phyloP scores from a whole-genome alignment of 2,797 vertebrate species.

The Alca torda region DNA sequence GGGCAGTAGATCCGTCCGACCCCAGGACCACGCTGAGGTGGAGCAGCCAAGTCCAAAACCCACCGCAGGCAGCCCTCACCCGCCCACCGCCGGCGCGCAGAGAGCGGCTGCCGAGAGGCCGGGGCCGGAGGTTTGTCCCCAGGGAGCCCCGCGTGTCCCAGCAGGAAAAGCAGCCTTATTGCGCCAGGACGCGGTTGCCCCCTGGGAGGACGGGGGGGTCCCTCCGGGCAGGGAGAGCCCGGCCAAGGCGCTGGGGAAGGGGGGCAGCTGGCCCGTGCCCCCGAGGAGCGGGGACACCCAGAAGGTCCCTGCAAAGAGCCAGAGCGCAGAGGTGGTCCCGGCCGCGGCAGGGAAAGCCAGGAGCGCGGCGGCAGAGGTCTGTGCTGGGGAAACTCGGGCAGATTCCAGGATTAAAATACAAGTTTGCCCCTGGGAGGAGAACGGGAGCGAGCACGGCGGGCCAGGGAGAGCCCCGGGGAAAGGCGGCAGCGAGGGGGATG shows the following conservation, averaged over 20 bases:
- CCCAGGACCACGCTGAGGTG: rapidly evolving
- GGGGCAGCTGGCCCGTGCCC: slow-evolving; percentile 51
- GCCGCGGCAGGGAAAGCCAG: not conserved
- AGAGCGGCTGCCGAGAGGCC: not conserved
- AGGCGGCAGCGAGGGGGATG: rapidly evolving
- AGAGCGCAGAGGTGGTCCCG: not conserved
- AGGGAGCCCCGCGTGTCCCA: not conserved
- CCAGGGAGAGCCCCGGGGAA: not conserved
- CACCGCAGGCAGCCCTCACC: rapidly evolving
- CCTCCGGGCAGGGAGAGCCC: not conserved
- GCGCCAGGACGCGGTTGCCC: not conserved
- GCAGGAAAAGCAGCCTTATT: not conserved
- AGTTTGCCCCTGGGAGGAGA: slow-evolving; percentile 62
- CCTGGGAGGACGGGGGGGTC: not conserved
- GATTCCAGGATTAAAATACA: slow-evolving; percentile 52
- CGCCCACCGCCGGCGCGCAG: rapidly evolving
- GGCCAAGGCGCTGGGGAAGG: slow-evolving; percentile 1
- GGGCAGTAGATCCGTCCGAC: rapidly evolving
- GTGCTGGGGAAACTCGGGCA: not conserved
- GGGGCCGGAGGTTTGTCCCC: not conserved
- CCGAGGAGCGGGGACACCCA: not conserved
- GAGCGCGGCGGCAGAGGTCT: rapidly evolving
- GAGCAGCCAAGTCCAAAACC: not conserved
- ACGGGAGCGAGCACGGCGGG: not conserved
- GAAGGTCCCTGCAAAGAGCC: not conserved